Percentiles rank a stretch among this genome's conserved stretches.
Conservation (phyloP, 2,797 vertebrate genomes). For the Smutsia temminckii region DNA sequence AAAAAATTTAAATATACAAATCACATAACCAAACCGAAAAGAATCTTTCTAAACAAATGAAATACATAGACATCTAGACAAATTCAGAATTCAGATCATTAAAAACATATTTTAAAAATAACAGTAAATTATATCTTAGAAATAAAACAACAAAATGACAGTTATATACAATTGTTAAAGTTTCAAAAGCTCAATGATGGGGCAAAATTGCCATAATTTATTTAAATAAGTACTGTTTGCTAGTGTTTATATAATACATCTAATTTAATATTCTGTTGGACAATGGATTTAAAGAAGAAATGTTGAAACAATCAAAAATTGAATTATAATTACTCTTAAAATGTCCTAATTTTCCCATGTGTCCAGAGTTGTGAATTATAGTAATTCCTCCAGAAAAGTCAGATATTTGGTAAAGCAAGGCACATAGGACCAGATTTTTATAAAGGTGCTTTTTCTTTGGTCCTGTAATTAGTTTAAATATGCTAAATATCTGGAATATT, state of each 20-base stretch:
- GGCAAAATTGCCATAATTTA: slow-evolving; percentile 30
- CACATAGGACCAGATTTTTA: slow-evolving; percentile 67
- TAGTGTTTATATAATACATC: slow-evolving; percentile 19
- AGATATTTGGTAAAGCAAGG: slow-evolving; percentile 69
- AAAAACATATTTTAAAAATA: slow-evolving; percentile 53
- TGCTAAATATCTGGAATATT: slow-evolving; percentile 50
- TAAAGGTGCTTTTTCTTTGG: slow-evolving; percentile 61
- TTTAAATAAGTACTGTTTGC: slow-evolving; percentile 57
- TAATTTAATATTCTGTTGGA: slow-evolving; percentile 60
- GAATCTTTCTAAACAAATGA: slow-evolving; percentile 29
- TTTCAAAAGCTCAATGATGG: slow-evolving; percentile 53
- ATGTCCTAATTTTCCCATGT: slow-evolving; percentile 24
- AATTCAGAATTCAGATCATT: slow-evolving; percentile 48
- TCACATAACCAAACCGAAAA: slow-evolving; percentile 53
- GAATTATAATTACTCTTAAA: slow-evolving; percentile 41
- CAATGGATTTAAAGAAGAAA: slow-evolving; percentile 62
- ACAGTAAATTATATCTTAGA: slow-evolving; percentile 50
- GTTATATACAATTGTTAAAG: slow-evolving; percentile 20
- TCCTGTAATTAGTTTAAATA: slow-evolving; percentile 48
- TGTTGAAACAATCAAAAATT: neutral
- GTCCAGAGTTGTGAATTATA: slow-evolving; percentile 32
- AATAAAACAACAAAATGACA: slow-evolving; percentile 44
- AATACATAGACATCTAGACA: slow-evolving; percentile 57
- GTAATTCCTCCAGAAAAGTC: slow-evolving; percentile 38
- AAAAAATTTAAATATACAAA: slow-evolving; percentile 78